These are phyloP conservation scores for Petrolisthes cinctipes DNA, from an alignment of 2,888 invertebrate species.

Conservation along the genomic window DNA sequence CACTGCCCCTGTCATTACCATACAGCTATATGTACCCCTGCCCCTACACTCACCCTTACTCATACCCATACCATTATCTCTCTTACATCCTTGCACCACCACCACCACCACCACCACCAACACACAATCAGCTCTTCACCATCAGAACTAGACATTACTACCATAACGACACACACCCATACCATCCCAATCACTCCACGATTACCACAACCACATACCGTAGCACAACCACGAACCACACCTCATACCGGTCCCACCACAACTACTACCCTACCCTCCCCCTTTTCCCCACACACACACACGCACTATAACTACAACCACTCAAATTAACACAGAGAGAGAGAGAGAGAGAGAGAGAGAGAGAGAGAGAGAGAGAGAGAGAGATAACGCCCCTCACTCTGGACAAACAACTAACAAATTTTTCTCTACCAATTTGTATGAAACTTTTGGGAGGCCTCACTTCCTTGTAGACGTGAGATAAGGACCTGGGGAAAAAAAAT, in stretches of 20 bases:
- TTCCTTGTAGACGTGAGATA: background rate
- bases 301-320: background rate
- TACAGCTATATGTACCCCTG: background rate
- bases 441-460: background rate
- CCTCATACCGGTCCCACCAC: background rate
- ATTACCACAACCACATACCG: background rate
- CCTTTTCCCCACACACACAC: background rate
- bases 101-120: background rate
- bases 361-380: background rate
- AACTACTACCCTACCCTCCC: background rate
- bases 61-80: background rate
- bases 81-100: background rate
- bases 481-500: background rate
- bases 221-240: background rate
- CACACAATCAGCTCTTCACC: background rate
- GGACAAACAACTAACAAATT: background rate
- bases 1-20: background rate
- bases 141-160: background rate
- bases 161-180: background rate
- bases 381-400: background rate
- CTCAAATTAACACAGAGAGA: background rate
- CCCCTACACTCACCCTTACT: background rate
- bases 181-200: background rate
- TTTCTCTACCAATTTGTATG: background rate
- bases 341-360: slow-evolving; percentile 8